Base-by-base conservation (phyloP, 2,113 vertebrate genomes). In the Mobula hypostoma region DNA sequence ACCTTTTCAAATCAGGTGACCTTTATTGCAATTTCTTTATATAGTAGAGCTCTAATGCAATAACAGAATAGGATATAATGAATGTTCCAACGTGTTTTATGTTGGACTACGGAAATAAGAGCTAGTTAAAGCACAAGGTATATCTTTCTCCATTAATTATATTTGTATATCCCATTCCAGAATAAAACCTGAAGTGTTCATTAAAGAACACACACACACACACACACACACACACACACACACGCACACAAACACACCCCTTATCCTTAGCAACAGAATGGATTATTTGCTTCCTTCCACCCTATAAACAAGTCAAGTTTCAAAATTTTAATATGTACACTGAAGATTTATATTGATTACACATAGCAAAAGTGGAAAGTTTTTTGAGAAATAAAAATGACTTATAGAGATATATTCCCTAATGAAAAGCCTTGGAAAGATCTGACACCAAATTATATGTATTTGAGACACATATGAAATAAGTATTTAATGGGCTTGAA, bases 131-230 rank as follows among this genome's bases (percentile, higher is more conserved):
- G 91, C 68, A 74, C 66, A 66, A 93, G 70, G 36, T 24, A 19
- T 93, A 74, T 56, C 91, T 27, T 76, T 74, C 68, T 76, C 21
- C 11, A 40, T 93, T 93, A 93, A 74, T 93, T 56, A 93, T 68
- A 21, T 76, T 74, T 74, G 8, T 72, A 8, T 68, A 66, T 32
- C 74, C 70, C 27, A 74, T 74, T 74, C 9, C 70, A 56, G 68
- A 93, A 93, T 76, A 76, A 93, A 93, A 93, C 91, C 72, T 76
- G 24, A 7, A 74, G 40, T 48, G 68, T 93, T 93, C 90, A 93
- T 93, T 93, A 74, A 93, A 70, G 72, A 11, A 74, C 24, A 93
- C 5, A 19, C 7, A 27, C 48, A 58, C 32, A 68, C n/a, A 27
- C 48, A 58, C 32, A 68, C n/a, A 68, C 29, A 36, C n/a, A 66